Conservation (phyloP, 1,140 invertebrate genomes). For the Drosophila bifasciata region DNA sequence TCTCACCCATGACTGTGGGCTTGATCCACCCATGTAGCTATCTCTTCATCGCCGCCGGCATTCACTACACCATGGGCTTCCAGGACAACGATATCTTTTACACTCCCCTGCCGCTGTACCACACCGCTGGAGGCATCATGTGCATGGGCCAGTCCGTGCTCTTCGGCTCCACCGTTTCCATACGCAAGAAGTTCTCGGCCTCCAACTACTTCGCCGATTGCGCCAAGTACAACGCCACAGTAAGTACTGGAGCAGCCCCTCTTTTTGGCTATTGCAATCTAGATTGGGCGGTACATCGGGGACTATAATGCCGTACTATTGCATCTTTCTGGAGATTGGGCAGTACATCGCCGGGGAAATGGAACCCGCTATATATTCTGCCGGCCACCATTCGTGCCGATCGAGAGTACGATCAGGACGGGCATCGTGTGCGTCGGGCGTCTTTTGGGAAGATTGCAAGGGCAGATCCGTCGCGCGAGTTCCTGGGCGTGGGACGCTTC, state of each 20-base stretch:
- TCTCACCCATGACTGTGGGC: background rate
- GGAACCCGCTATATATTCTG: no score
- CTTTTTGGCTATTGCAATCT: no score
- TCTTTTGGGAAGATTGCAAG: no score
- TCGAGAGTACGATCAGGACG: no score
- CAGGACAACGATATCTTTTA: conserved; percentile 92
- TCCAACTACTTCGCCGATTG: conserved; percentile 97
- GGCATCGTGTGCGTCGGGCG: no score
- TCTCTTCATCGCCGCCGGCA: conserved; percentile 90
- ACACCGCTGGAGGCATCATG: conserved; percentile 96
- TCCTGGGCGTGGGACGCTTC: no score
- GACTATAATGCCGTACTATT: no score
- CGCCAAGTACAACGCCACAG: conserved; percentile 96
- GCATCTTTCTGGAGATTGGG: no score
- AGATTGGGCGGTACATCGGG: conserved; percentile 95
- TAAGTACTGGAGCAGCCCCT: conserved; percentile 85
- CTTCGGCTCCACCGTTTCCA: conserved; percentile 92
- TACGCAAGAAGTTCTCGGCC: conserved; percentile 97
- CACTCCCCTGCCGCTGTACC: conserved; percentile 96
- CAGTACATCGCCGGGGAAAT: no score
- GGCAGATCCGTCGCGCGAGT: no score
- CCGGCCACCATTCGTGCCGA: no score
- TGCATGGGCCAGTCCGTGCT: conserved; percentile 93
- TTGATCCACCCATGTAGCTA: conserved; percentile 80
- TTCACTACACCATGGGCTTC: conserved; percentile 89